Evolutionary conservation across 2,888 invertebrate species (phyloP).

Genomic region (Tachina lurida): DNA sequence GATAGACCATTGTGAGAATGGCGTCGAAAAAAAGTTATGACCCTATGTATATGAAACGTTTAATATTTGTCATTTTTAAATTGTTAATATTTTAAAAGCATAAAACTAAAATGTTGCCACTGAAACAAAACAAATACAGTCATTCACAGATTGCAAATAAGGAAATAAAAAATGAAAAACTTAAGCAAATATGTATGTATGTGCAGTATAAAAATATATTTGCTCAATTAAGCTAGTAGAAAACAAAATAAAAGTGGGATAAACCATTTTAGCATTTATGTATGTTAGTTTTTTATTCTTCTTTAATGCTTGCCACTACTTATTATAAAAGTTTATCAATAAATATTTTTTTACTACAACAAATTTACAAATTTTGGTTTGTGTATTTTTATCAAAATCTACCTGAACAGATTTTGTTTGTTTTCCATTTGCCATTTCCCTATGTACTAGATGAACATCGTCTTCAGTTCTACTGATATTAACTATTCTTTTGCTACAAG

Average conservation of each 20-base stretch:
- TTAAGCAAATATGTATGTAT: slow-evolving; percentile 74
- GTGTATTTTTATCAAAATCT: slow-evolving; percentile 78
- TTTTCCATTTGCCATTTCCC: slow-evolving; percentile 87
- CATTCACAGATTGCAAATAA: slow-evolving; percentile 68
- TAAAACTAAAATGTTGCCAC: slow-evolving; percentile 47
- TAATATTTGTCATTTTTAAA: not conserved
- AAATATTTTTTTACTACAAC: slow-evolving; percentile 24
- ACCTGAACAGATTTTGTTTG: slow-evolving; percentile 91
- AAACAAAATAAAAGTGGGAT: slow-evolving; percentile 40
- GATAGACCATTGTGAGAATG: too few species aligned
- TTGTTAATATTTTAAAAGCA: slow-evolving; percentile 67
- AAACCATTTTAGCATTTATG: slow-evolving; percentile 34
- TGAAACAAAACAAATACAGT: slow-evolving; percentile 51
- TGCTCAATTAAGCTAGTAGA: slow-evolving; percentile 25
- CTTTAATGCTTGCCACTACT: slow-evolving; percentile 47
- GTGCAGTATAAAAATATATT: slow-evolving; percentile 68
- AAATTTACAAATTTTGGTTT: slow-evolving; percentile 17
- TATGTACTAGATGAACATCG: slow-evolving; percentile 89
- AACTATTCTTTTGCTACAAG: slow-evolving; percentile 89
- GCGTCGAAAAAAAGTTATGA: too few species aligned
- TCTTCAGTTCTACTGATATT: slow-evolving; percentile 89
- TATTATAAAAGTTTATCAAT: slow-evolving; percentile 63
- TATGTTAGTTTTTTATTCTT: slow-evolving; percentile 4
- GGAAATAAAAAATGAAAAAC: slow-evolving; percentile 77
- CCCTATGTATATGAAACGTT: too few species aligned